phyloP scores from a whole-genome alignment of 2,888 invertebrate species.

The Malthinus seriepunctatus region DNA sequence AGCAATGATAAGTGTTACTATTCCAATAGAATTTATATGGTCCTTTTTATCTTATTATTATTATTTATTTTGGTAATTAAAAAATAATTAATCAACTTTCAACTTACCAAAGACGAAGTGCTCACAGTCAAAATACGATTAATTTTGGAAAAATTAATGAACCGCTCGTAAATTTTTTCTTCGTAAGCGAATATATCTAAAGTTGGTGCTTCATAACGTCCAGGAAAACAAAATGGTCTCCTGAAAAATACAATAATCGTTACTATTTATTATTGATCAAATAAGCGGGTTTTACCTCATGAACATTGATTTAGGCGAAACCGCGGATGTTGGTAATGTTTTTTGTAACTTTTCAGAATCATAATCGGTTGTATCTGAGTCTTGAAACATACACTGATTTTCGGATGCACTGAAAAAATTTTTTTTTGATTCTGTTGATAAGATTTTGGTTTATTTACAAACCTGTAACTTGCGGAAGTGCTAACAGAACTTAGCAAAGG shows the following conservation, averaged over 20 bases:
- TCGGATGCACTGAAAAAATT: constrained; percentile 9
- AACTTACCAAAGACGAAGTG: constrained; percentile 41
- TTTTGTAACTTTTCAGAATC: constrained; percentile 33
- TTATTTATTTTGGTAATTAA: constrained; percentile 1
- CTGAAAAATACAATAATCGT: constrained; percentile 16
- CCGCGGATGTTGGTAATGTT: background rate
- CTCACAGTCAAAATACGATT: constrained; percentile 25
- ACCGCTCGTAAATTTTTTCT: constrained; percentile 32
- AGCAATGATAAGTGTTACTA: constrained; percentile 3
- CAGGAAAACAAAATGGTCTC: constrained; percentile 35
- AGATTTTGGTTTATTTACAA: background rate
- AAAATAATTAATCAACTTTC: background rate
- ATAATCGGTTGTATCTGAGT: constrained; percentile 47
- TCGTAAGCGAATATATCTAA: constrained; percentile 32
- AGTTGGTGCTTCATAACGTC: constrained; percentile 27
- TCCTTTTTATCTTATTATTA: background rate
- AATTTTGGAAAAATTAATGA: constrained; percentile 34
- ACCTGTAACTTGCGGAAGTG: constrained; percentile 52
- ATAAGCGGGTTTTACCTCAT: constrained; percentile 5
- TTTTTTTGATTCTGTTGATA: background rate
- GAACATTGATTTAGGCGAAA: background rate
- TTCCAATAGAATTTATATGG: background rate
- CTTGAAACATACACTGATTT: constrained; percentile 41
- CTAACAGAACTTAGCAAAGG: constrained; percentile 52
- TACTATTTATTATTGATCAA: constrained; percentile 1